A percentile compares a stretch with the other conserved stretches of the same genome.
Conservation (phyloP, 2,888 invertebrate species). For the Himalopsyche japonica region DNA sequence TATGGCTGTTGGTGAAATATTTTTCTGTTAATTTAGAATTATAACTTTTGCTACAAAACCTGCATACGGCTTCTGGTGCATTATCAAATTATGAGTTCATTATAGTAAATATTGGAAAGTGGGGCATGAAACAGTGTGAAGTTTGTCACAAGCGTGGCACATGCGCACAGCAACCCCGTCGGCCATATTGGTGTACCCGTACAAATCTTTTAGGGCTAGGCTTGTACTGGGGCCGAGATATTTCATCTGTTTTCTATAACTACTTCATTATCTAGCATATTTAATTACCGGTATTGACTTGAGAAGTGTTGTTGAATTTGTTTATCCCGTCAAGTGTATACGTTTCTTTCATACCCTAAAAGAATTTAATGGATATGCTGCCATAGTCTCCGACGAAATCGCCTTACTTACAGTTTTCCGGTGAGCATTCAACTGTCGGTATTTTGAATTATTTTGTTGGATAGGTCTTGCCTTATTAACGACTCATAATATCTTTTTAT, state of each 20-base stretch:
- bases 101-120: conserved; percentile 32
- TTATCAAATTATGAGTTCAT: conserved; percentile 8
- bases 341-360: background rate
- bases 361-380: background rate
- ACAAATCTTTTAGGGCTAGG: conserved; percentile 21
- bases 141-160: conserved; percentile 28
- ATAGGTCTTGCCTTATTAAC: background rate
- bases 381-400: background rate
- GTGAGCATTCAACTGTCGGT: background rate
- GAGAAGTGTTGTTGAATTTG: background rate
- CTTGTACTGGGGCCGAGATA: conserved; percentile 4
- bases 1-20: background rate
- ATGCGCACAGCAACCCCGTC: conserved; percentile 14
- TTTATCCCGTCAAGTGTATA: background rate
- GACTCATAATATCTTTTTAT: background rate
- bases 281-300: background rate
- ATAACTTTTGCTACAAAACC: background rate
- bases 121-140: conserved; percentile 32
- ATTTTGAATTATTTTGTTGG: background rate
- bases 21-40: background rate
- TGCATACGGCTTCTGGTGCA: conserved; percentile 3
- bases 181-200: conserved; percentile 32
- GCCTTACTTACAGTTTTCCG: background rate
- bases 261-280: background rate
- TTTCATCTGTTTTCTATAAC: background rate